phyloP scores from a whole-genome alignment of 1,140 invertebrate genomes.

The Bombus pyrosoma region DNA sequence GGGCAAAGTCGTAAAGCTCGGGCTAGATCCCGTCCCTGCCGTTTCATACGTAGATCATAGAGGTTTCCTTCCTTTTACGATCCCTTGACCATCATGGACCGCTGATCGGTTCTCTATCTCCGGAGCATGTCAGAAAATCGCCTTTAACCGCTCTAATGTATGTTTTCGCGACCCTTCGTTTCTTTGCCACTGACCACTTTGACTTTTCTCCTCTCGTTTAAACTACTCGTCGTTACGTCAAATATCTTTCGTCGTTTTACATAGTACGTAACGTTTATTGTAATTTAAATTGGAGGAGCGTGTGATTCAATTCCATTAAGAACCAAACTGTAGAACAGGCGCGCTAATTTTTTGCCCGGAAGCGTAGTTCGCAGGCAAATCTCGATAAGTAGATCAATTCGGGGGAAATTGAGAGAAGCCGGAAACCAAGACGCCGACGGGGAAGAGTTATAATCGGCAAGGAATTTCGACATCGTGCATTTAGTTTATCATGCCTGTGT shows the following conservation, averaged over 20 bases:
- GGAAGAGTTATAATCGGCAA: slow-evolving; percentile 43
- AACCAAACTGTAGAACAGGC: not conserved
- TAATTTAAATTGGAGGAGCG: too few species aligned
- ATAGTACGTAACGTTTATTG: not conserved
- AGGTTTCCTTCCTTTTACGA: slow-evolving; percentile 66
- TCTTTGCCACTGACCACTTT: not conserved
- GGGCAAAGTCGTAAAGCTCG: slow-evolving; percentile 68
- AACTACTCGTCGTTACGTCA: too few species aligned
- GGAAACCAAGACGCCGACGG: slow-evolving; percentile 12
- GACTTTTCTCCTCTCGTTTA: not conserved
- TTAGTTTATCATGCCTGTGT: slow-evolving; percentile 7
- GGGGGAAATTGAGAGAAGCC: slow-evolving; percentile 56
- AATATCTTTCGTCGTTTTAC: not conserved
- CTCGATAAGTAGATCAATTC: slow-evolving; percentile 61
- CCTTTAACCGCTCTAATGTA: slow-evolving; percentile 44
- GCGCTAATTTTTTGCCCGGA: not conserved
- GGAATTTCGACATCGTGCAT: slow-evolving; percentile 44
- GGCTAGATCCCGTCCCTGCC: not conserved
- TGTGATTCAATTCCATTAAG: too few species aligned
- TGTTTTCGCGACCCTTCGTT: slow-evolving; percentile 10
- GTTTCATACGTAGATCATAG: slow-evolving; percentile 59
- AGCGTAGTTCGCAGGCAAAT: slow-evolving; percentile 24
- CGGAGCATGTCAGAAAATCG: slow-evolving; percentile 46
- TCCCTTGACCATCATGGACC: slow-evolving; percentile 42
- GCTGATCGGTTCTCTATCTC: slow-evolving; percentile 27